Evolutionary conservation across 2,797 vertebrate genomes (phyloP), one percentile per base, ranked within the genome.

Genomic region (Sebastes trivittatus): DNA sequence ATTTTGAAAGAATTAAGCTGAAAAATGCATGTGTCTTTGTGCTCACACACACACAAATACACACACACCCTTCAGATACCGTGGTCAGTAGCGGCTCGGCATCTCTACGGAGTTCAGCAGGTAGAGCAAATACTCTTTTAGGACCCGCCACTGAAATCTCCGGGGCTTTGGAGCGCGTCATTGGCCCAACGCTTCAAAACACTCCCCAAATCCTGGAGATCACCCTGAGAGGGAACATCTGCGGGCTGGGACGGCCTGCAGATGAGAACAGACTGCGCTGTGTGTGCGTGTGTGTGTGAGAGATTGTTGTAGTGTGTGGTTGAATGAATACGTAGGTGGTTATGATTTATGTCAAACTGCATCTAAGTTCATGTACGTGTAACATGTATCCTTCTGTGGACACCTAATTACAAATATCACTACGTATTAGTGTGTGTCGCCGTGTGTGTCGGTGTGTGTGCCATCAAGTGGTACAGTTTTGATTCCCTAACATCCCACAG

Each of bases 181-280:
- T 90, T 88, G 88, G 82, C 82, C 79, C 82, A 20, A 70, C 55
- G 30, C 90, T 93, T 92, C 91, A 93, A 93, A 94, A 90, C 84
- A 87, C 78, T 82, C 64, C 75, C 61, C 73, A 91, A 94, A 95
- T 91, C 92, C 90, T 83, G 69, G 85, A 89, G 89, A 88, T 93
- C 92, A 92, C 82, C 72, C 85, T 93, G 89, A 93, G 87, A 91
- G 86, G 82, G 87, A 94, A 94, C 93, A 94, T 94, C 92, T 95
- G 93, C 66, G 80, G 72, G 81, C 74, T 60, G 85, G 69, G 68
- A 87, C 75, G 25, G 84, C 59, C 78, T 63, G 80, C 61, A 88
- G 88, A 90, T 88, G 82, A 92, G 84, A 92, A 90, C 77, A 77
- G 74, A 87, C 71, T 77, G 63, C 58, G 7, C 58, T 62, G 30